These are phyloP conservation scores for Orthonyx spaldingii DNA, from an alignment of 2,113 vertebrate genomes.

Conservation along the genomic window DNA sequence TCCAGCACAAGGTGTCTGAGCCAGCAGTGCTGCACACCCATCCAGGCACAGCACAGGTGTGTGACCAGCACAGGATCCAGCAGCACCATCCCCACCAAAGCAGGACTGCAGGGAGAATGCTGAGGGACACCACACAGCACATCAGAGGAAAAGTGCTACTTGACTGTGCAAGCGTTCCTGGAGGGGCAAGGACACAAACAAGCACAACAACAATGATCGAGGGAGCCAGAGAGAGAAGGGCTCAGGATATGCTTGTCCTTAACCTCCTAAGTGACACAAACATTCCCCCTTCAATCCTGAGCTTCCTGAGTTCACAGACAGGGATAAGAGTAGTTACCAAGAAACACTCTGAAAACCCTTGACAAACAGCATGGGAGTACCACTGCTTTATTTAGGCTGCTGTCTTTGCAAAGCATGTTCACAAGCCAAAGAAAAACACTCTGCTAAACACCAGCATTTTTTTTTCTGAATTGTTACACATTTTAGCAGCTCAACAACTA, in stretches of 20 bases:
- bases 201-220: background rate
- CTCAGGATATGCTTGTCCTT: background rate
- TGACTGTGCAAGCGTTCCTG: background rate
- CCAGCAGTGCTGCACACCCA: background rate
- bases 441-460: background rate
- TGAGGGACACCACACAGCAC: background rate
- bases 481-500: background rate
- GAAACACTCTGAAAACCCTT: background rate
- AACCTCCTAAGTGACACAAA: background rate
- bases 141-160: background rate
- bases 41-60: background rate
- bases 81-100: background rate
- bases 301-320: background rate
- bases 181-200: background rate
- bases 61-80: background rate
- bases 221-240: background rate
- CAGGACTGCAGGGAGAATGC: background rate
- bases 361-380: background rate
- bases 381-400: background rate
- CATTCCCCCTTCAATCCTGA: background rate
- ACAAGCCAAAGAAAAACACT: background rate
- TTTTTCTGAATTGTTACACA: background rate
- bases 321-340: background rate
- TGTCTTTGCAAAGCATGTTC: background rate
- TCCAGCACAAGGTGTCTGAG: background rate